Evolutionary conservation across 2,888 invertebrate genomes (phyloP), one percentile per base, ranked within the genome.

Genomic region (Cordilura impudica): DNA sequence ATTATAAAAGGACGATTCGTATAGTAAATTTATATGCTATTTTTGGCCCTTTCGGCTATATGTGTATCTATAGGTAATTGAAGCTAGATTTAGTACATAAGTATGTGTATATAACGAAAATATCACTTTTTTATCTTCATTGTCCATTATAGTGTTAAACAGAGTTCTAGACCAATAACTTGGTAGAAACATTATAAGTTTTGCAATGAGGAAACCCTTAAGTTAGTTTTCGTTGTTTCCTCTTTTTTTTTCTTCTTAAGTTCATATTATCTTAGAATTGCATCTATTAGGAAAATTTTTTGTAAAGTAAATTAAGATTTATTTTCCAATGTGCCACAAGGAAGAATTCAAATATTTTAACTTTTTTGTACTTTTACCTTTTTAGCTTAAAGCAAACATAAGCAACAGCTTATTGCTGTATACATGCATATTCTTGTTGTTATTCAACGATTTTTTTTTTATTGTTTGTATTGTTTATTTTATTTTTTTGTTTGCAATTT

Each of bases 261-360:
- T 4, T 45, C 18, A 31, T 26, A 56, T 75, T 75, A 79, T 79
- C 79, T 63, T 51, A 39, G 63, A 79, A 75, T 54, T 75, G 54
- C 53, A 79, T 79, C 79, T 75, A 75, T 75, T 79, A 79, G 53
- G 43, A 60, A 66, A 56, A 21, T n/a, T 65, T 56, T 31, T 60
- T 35, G 18, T 43, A n/a, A n/a, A 31, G 61, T 71, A 79, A 79
- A 67, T 66, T 49, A 56, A 65, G 54, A 61, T 39, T 78, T 47
- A 35, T 70, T 66, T 66, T 45, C 19, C 23, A 23, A 21, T 6
- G 47, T 35, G 14, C 19, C 51, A 26, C 18, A 8, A 29, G 53
- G 53, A 71, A 47, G 23, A 66, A 5, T 16, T n/a, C n/a, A n/a
- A n/a, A n/a, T n/a, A n/a, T n/a, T n/a, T n/a, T n/a, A n/a, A n/a